Base-by-base conservation (phyloP, 2,888 invertebrate genomes). In the Tetrapedia diversipes region DNA sequence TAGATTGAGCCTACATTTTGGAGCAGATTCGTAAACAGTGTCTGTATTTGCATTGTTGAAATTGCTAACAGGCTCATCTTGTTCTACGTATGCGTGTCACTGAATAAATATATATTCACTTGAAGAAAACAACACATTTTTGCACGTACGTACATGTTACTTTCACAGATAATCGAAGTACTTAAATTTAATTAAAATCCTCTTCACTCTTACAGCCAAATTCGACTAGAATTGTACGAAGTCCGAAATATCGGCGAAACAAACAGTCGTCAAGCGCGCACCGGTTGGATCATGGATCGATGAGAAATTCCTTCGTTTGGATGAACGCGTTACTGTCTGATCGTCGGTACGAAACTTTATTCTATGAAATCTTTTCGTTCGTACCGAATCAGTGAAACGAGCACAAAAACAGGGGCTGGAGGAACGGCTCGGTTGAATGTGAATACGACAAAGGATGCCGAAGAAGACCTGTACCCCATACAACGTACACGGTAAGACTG, bases 401-500 rank as follows among this genome's bases (percentile, higher is more conserved):
- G 69, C 56, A 75, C 29, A 77, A 77, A 77, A 77, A 75, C 75
- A 65, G 65, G 43, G 77, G 54, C 77, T 53, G 78, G 45, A 67
- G 66, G 57, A 60, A 71, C 77, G 66, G 66, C 57, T 51, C 71
- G 77, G 53, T 53, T 64, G 60, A 68, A 66, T 63, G 78, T 67
- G 76, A 78, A 73, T 68, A 53, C 75, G 72, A 72, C 77, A 82
- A 82, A 82, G 77, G 68, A 66, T 77, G 69, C 79, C 79, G 69
- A 59, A 49, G 67, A 77, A 72, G 71, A 83, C 75, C 73, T 80
- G 78, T 64, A 68, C 76, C 77, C 77, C 70, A 79, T 69, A 70
- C 86, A 86, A 85, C 86, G 87, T 80, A 81, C 86, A 80, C 86
- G 83, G 81, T 83, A 79, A 86, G 86, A 87, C 88, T 88, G 87